Evolutionary conservation across 2,797 vertebrate species (phyloP), one percentile per base, ranked within the genome.

Genomic region (Capromys pilorides): DNA sequence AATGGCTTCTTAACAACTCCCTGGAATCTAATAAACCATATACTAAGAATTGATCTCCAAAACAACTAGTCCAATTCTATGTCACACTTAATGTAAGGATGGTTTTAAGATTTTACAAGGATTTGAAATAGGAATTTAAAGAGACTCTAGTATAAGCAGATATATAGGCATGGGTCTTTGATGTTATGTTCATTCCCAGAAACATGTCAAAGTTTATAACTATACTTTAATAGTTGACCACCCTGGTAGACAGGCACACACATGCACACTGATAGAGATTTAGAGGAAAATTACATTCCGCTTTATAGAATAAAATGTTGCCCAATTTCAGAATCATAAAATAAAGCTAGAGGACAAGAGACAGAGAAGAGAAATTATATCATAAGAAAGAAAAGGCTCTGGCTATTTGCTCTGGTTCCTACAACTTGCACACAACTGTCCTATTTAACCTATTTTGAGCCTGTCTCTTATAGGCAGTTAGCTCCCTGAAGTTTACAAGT

Each of bases 31-130:
- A 22, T 80, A 96, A 95, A 80, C 0, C 7, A 75, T 81, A 78
- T 67, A 10, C 54, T 90, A n/a, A 86, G 39, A 88, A 88, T 28
- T 64, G 11, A 93, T 87, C 89, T 93, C 59, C 26, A 88, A 80
- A 95, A 86, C 18, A 66, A 45, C 22, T 8, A 71, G 71, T 82
- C 96, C 67, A 82, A 90, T 86, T 86, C 2, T 57, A 78, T 90
- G 66, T 93, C 45, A 96, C 61, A 93, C 71, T 88, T 93, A 66
- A 86, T 41, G 41, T 93, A 54, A 92, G 26, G 18, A 81, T 91
- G 61, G 85, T 90, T 93, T 85, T 85, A 89, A 93, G 94, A 75
- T 95, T 26, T n/a, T 61, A 82, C 54, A 91, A 80, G 6, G 24
- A 22, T 84, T 95, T 93, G 24, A 91, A 89, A 75, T 5, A 86